Evolutionary conservation across 1,140 invertebrate species (phyloP), one percentile per base, ranked within the genome.

Genomic region (Rhyacophila brunnea): DNA sequence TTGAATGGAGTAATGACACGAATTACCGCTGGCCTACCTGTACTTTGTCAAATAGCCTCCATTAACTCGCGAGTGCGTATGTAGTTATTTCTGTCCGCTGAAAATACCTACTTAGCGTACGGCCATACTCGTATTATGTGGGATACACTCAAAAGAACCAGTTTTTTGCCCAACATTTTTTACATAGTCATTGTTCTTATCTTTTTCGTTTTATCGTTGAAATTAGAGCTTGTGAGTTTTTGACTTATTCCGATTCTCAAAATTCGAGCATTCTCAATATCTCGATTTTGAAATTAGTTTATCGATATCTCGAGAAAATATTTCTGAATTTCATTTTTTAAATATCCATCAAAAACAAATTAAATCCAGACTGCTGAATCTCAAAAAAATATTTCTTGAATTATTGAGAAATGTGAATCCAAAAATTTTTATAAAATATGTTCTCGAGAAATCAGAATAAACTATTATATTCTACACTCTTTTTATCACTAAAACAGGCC

Each of bases 41-140:
- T 48, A 53, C 34, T 60, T 60, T 48, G 35, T 48, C 58, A 54
- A 60, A 48, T 60, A 35, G 45, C 58, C 32, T 17, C 44, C 51
- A 47, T 54, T 60, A 59, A 17, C 13, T 45, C 36, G 15, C 45
- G 13, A 48, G 32, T 57, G 32, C 10, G 15, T 14, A 40, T 13
- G 38, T 40, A n/a, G n/a, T 19, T 40, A n/a, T n/a, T 46, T 18
- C 2, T 23, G 17, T n/a, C 10, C 11, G 13, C 3, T n/a, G 13
- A 46, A 18, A 46, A n/a, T 46, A 46, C 44, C n/a, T 46, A 46
- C 18, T 46, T 19, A 28, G 23, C 23, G 9, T 9, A 28, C 23
- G 20, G 17, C 44, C 4, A 46, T 14, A 19, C 18, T 19, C 4
- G 4, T 46, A 15, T 40, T n/a, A n/a, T n/a, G n/a, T n/a, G n/a